A percentile compares a stretch with the other conserved stretches of the same genome.
These are phyloP conservation scores for Cirrhinus molitorella DNA, from an alignment of 2,797 vertebrate genomes.

Conservation along the genomic window DNA sequence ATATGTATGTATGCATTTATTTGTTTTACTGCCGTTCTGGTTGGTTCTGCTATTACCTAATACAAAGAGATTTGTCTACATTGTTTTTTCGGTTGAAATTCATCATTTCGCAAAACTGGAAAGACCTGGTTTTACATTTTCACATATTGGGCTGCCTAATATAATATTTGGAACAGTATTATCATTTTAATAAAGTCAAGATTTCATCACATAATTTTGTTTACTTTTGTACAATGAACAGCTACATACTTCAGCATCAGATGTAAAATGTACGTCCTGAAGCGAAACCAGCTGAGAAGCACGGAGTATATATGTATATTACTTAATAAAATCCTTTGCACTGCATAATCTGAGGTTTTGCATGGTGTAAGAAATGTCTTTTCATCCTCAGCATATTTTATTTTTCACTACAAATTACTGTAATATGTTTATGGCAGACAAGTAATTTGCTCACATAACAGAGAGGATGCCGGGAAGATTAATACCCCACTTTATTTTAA, in stretches of 20 bases:
- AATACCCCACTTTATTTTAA: constrained; percentile 76
- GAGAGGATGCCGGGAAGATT: constrained; percentile 66
- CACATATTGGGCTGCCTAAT: not conserved
- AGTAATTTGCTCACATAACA: constrained; percentile 69
- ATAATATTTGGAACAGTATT: not conserved
- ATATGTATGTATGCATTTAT: not conserved
- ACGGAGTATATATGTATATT: not conserved
- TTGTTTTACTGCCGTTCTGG: not conserved
- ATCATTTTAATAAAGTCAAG: not conserved
- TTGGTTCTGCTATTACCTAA: not conserved
- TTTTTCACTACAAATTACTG: constrained; percentile 55
- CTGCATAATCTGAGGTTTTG: constrained; percentile 24
- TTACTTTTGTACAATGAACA: constrained; percentile 3
- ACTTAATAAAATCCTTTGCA: constrained; percentile 11
- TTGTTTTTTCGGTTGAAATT: not conserved
- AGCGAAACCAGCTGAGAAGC: not conserved
- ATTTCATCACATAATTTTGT: constrained; percentile 8
- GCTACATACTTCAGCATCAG: not conserved
- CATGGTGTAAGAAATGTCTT: constrained; percentile 4
- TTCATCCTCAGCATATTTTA: constrained; percentile 21
- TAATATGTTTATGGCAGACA: constrained; percentile 58
- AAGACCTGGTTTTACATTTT: not conserved
- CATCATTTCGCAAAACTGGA: not conserved
- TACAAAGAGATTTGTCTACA: not conserved
- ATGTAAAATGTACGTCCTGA: not conserved